Base-by-base conservation (phyloP, 1,140 invertebrate genomes). In the Frieseomelitta varia region DNA sequence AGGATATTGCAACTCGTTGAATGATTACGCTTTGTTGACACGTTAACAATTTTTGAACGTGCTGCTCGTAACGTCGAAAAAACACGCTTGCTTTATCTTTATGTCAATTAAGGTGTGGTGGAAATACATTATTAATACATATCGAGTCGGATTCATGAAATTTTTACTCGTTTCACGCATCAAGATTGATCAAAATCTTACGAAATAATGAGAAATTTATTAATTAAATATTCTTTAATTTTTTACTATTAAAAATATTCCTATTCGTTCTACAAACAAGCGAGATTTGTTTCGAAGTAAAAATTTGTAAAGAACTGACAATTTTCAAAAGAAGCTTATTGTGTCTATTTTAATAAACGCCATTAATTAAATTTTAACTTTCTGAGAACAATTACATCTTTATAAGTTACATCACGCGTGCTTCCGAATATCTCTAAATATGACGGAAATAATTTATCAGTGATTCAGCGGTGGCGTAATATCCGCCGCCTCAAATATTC, bases 381-480 rank as follows among this genome's bases (percentile, higher is more conserved):
- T n/a, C 8, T 15, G 55, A 71, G 68, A n/a, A 27, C 30, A 83
- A 53, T 12, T 30, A 19, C n/a, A 39, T 80, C 73, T 67, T 24
- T 58, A 34, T 58, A 67, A 58, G 69, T 73, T 84, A 80, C 69
- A 51, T 84, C 78, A 84, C 51, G 58, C 82, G 69, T 69, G 51
- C 19, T 74, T 79, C 63, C 47, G 76, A 80, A 82, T 81, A 81
- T 87, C 78, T 71, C 39, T 58, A 73, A 78, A 79, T 56, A 85
- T 56, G 53, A 76, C 76, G 76, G 68, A 82, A 79, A 53, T 65
- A 82, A 75, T 88, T 88, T 82, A 88, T 82, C 68, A 76, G 17
- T 85, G 61, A 85, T 88, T 85, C 61, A 86, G 47, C 14, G 19
- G 24, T 88, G 79, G 63, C 77, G 80, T 81, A 88, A 89, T 67